phyloP scores from a whole-genome alignment of 2,797 vertebrate genomes.

The Xenops minutus region DNA sequence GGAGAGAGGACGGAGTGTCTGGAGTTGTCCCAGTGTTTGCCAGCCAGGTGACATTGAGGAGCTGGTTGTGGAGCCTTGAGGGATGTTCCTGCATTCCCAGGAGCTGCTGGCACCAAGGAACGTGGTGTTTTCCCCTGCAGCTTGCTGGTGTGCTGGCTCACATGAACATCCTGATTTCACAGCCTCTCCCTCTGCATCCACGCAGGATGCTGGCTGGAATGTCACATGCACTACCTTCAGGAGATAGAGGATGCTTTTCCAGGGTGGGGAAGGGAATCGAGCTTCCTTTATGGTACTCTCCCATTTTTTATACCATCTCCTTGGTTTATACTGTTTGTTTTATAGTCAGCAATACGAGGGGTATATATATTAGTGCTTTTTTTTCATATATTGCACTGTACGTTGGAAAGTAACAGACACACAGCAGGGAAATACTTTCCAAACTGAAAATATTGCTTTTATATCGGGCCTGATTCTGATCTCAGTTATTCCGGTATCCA shows the following conservation, averaged over 20 bases:
- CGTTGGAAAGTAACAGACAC: neutral
- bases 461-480: neutral
- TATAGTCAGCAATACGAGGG: neutral
- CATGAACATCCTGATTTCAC: neutral
- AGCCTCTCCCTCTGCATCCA: neutral
- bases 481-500: neutral
- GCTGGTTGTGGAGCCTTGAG: neutral
- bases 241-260: neutral
- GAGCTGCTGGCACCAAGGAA: conserved; percentile 25
- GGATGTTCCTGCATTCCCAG: neutral
- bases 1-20: neutral
- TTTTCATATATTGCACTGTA: conserved; percentile 26
- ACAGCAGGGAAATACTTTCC: neutral
- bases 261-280: neutral
- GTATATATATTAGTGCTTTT: conserved; percentile 16
- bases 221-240: neutral
- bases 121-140: neutral
- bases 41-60: neutral
- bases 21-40: neutral
- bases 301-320: conserved; percentile 32
- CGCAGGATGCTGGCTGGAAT: neutral
- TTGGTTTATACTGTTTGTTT: conserved; percentile 52
- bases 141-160: neutral
- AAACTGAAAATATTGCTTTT: neutral
- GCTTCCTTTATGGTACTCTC: conserved; percentile 8